Conservation (phyloP, 1,140 invertebrate species). For the Zaprionus davidi region DNA sequence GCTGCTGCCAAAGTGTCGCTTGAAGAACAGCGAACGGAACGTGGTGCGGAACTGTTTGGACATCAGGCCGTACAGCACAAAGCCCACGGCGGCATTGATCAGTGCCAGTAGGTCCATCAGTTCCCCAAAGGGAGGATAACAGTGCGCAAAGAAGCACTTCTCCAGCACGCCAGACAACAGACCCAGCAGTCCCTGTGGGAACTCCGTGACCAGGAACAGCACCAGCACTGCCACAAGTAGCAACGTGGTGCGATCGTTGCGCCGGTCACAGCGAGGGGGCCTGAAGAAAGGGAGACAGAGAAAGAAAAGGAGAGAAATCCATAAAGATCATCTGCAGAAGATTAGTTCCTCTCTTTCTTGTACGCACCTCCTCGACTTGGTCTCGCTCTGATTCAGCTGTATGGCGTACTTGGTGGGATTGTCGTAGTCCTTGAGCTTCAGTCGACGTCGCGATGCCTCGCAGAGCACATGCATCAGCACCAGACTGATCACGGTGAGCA, state of each 20-base stretch:
- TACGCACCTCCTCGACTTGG: slow-evolving; percentile 56
- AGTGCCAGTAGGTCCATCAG: slow-evolving; percentile 96
- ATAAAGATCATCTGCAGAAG: neutral
- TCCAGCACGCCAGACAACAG: slow-evolving; percentile 90
- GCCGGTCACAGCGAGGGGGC: slow-evolving; percentile 87
- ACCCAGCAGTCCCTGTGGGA: slow-evolving; percentile 92
- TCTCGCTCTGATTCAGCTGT: slow-evolving; percentile 55
- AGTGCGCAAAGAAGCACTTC: slow-evolving; percentile 89
- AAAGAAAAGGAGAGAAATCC: neutral
- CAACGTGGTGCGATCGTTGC: slow-evolving; percentile 93
- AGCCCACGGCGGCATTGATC: slow-evolving; percentile 96
- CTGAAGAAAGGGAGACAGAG: slow-evolving; percentile 40
- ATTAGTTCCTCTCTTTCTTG: neutral
- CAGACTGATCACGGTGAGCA: slow-evolving; percentile 92
- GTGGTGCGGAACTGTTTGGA: slow-evolving; percentile 95
- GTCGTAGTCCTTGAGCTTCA: slow-evolving; percentile 88
- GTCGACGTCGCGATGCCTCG: slow-evolving; percentile 88
- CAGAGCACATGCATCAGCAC: slow-evolving; percentile 91
- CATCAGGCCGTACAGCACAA: slow-evolving; percentile 97
- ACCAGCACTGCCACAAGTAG: slow-evolving; percentile 95
- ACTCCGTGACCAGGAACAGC: slow-evolving; percentile 94
- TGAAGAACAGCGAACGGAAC: slow-evolving; percentile 90
- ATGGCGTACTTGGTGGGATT: slow-evolving; percentile 69
- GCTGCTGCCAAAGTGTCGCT: slow-evolving; percentile 84
- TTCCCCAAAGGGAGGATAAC: slow-evolving; percentile 93